phyloP scores from a whole-genome alignment of 2,888 invertebrate species.

The Mimumesa dahlbomi region DNA sequence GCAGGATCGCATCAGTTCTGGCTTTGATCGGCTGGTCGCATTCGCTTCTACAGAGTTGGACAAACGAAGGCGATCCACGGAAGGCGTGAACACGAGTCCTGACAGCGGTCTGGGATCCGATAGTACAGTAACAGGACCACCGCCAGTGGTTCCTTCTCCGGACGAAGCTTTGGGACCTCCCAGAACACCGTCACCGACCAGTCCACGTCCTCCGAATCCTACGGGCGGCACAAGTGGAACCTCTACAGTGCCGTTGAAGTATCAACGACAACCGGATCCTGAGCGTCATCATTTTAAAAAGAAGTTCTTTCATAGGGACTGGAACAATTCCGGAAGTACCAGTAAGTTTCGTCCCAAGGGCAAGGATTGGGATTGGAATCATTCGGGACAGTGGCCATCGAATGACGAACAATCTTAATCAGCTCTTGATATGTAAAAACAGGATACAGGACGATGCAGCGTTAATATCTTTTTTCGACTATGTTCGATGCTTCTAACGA shows the following conservation, averaged over 20 bases:
- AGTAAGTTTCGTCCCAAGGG: constrained; percentile 88
- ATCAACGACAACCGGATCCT: constrained; percentile 81
- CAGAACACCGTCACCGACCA: constrained; percentile 83
- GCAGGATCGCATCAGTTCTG: constrained; percentile 96
- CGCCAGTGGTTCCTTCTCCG: constrained; percentile 77
- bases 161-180: constrained; percentile 82
- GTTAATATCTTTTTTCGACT: constrained; percentile 2
- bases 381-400: constrained; percentile 79
- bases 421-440: constrained; percentile 11
- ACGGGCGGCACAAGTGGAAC: constrained; percentile 78
- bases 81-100: constrained; percentile 92
- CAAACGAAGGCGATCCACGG: constrained; percentile 91
- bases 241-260: constrained; percentile 68
- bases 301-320: constrained; percentile 89
- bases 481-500: constrained; percentile 23
- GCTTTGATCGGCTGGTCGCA: constrained; percentile 95
- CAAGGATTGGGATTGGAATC: constrained; percentile 87
- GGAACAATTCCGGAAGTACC: constrained; percentile 77
- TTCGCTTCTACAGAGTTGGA: constrained; percentile 96
- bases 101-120: constrained; percentile 90
- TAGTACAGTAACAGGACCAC: constrained; percentile 74
- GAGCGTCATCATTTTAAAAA: constrained; percentile 88
- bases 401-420: constrained; percentile 77
- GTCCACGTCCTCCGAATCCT: constrained; percentile 81
- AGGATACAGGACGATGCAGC: neutral